A percentile compares a stretch with the other conserved stretches of the same genome.
These are phyloP conservation scores for Platanista minor DNA, from an alignment of 2,113 vertebrate species.

Conservation along the genomic window DNA sequence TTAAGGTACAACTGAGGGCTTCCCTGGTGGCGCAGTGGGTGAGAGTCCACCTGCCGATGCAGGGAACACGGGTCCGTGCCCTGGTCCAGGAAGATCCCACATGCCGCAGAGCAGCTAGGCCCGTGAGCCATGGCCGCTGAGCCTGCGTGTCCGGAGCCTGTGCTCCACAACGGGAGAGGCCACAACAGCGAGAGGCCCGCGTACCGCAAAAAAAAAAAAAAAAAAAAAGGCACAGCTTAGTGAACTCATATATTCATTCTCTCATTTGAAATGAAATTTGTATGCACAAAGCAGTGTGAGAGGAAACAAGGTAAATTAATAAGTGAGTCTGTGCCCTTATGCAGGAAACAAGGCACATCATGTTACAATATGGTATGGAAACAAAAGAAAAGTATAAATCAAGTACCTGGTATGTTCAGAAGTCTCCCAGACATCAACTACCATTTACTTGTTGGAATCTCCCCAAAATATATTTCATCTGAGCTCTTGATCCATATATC, in stretches of 20 bases:
- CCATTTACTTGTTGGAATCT: background rate
- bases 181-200: no score
- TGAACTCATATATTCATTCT: background rate
- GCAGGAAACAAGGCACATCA: background rate
- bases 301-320: background rate
- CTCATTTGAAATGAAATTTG: constrained; percentile 13
- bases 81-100: no score
- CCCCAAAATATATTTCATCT: background rate
- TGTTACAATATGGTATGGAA: background rate
- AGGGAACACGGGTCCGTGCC: no score
- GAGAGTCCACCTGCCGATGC: no score
- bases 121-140: no score
- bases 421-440: background rate
- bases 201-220: no score
- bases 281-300: background rate
- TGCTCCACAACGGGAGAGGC: no score
- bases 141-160: no score
- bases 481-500: background rate
- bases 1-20: background rate
- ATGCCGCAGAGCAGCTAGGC: no score
- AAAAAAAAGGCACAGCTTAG: background rate
- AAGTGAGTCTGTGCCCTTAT: background rate
- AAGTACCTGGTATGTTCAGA: background rate
- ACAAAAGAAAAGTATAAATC: background rate
- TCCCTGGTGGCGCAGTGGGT: no score